A percentile compares a stretch with the other conserved stretches of the same genome.
Conservation (phyloP, 2,113 vertebrate genomes). For the Clinocottus analis region DNA sequence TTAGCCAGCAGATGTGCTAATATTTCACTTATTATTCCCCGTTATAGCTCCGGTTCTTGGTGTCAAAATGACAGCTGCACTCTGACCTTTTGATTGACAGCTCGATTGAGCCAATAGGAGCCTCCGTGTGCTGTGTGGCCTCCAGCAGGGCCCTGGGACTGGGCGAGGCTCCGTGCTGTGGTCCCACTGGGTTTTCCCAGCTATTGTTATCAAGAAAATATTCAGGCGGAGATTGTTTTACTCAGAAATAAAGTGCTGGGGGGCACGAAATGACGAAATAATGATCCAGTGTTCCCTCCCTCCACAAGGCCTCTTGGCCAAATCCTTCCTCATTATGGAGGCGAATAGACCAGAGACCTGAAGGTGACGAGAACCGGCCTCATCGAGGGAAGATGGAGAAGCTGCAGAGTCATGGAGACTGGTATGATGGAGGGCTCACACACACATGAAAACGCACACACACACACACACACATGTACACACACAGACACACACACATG, state of each 20-base stretch:
- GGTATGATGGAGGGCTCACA: slow-evolving; percentile 31
- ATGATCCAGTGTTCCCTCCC: no score
- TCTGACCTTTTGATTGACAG: background rate
- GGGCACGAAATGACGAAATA: no score
- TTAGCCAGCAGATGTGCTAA: background rate
- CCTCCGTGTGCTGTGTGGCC: background rate
- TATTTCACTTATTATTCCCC: background rate
- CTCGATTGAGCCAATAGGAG: background rate
- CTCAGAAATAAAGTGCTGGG: no score
- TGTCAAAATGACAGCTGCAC: background rate
- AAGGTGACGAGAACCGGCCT: slow-evolving; percentile 25
- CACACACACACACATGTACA: slow-evolving; percentile 37
- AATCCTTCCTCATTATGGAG: slow-evolving; percentile 36
- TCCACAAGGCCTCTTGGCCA: no score
- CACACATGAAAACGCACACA: no score
- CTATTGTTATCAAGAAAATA: no score
- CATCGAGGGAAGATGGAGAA: slow-evolving; percentile 20
- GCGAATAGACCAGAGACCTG: slow-evolving; percentile 44
- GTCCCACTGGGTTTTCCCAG: no score
- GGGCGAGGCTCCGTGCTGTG: no score
- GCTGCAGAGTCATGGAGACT: slow-evolving; percentile 27
- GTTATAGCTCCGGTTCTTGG: background rate
- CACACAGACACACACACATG: slow-evolving; percentile 13
- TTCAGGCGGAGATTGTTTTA: no score
- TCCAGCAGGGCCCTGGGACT: no score